Conservation (phyloP, 2,888 invertebrate genomes). For the Heliconius sara region DNA sequence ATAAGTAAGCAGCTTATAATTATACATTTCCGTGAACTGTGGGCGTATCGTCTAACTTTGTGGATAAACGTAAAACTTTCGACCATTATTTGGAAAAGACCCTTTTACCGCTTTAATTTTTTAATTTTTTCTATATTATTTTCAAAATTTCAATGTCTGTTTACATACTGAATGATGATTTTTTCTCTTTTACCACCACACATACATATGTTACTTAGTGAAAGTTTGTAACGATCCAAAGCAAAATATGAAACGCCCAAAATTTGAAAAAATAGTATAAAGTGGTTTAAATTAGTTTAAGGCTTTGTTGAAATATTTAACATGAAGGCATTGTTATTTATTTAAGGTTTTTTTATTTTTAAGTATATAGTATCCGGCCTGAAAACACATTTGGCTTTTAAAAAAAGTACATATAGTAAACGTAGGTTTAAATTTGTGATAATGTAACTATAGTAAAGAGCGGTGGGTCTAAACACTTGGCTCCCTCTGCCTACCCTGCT, state of each 20-base stretch:
- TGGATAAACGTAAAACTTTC: slow-evolving; percentile 37
- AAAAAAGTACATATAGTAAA: too few relatives aligned
- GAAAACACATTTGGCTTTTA: too few relatives aligned
- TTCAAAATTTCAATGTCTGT: slow-evolving; percentile 11
- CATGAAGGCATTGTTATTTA: too few relatives aligned
- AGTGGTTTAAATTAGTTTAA: not conserved
- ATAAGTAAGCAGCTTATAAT: slow-evolving; percentile 37
- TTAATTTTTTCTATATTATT: slow-evolving; percentile 16
- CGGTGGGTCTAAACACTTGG: too few relatives aligned
- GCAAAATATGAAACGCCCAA: not conserved
- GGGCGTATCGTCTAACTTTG: slow-evolving; percentile 36
- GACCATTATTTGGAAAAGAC: slow-evolving; percentile 32
- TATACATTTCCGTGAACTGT: slow-evolving; percentile 38
- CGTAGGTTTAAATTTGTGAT: too few relatives aligned
- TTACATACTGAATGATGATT: not conserved
- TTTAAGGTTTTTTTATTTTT: too few relatives aligned
- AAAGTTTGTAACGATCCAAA: not conserved
- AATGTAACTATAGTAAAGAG: too few relatives aligned
- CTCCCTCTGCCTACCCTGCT: too few relatives aligned
- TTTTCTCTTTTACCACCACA: not conserved
- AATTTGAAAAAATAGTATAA: not conserved
- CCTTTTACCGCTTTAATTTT: slow-evolving; percentile 25
- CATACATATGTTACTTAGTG: not conserved
- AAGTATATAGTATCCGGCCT: too few relatives aligned
- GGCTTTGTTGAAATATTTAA: not conserved